Conservation (phyloP, 1,140 invertebrate genomes). For the Hycleus cichorii region DNA sequence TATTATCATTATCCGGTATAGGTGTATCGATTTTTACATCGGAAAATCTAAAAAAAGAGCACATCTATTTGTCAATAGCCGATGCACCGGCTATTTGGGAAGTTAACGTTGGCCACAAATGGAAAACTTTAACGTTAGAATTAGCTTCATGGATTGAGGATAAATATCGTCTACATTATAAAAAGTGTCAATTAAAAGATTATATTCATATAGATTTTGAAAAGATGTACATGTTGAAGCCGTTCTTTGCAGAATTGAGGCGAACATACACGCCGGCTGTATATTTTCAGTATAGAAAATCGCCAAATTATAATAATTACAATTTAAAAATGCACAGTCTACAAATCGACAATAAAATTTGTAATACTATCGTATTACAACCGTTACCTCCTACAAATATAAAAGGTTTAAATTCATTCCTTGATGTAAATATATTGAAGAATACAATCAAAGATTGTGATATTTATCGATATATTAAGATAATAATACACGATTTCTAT, state of each 20-base stretch:
- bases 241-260: constrained; percentile 71
- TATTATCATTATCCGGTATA: constrained; percentile 62
- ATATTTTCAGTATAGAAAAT: constrained; percentile 66
- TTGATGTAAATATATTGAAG: constrained; percentile 61
- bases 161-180: constrained; percentile 60
- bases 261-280: constrained; percentile 67
- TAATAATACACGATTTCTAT: constrained; percentile 64
- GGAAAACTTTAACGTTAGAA: constrained; percentile 71
- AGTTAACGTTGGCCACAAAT: constrained; percentile 66
- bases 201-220: constrained; percentile 70
- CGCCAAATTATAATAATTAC: constrained; percentile 58
- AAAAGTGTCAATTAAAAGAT: constrained; percentile 68
- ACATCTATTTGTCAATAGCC: constrained; percentile 48
- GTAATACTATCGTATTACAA: constrained; percentile 68
- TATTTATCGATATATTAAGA: constrained; percentile 62
- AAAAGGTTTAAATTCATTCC: constrained; percentile 50
- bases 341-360: constrained; percentile 77
- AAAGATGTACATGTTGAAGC: constrained; percentile 83
- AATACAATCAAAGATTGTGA: constrained; percentile 38
- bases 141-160: constrained; percentile 76
- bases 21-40: constrained; percentile 57
- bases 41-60: constrained; percentile 33
- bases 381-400: constrained; percentile 42
- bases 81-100: constrained; percentile 73
- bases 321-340: constrained; percentile 56